Evolutionary conservation across 1,140 invertebrate genomes (phyloP).

Genomic region (Cydia amplana): DNA sequence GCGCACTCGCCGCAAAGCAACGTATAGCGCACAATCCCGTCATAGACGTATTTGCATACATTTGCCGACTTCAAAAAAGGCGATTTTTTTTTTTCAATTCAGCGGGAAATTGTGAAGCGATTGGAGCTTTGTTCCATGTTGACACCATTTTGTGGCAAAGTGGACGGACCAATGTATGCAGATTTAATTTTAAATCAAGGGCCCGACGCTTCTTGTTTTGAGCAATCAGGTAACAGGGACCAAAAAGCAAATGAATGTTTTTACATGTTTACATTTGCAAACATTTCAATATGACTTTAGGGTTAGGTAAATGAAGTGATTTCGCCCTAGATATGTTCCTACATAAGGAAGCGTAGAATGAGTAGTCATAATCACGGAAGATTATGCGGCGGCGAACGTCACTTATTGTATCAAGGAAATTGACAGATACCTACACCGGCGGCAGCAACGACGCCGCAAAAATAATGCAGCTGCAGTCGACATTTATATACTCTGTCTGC

Average conservation of each 20-base stretch:
- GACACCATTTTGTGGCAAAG: neutral
- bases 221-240: neutral
- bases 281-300: too few relatives aligned
- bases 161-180: slow-evolving; percentile 6
- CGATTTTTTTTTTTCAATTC: slow-evolving; percentile 28
- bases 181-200: slow-evolving; percentile 10
- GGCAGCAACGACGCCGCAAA: too few relatives aligned
- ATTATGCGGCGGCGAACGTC: too few relatives aligned
- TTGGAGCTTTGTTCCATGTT: slow-evolving; percentile 17
- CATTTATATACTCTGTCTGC: too few relatives aligned
- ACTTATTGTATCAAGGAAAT: too few relatives aligned
- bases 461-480: too few relatives aligned
- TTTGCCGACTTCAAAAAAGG: slow-evolving; percentile 29
- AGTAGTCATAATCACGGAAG: too few relatives aligned
- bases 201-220: neutral
- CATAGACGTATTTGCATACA: slow-evolving; percentile 30
- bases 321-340: too few relatives aligned
- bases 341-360: too few relatives aligned
- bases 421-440: too few relatives aligned
- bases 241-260: neutral
- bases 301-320: too few relatives aligned
- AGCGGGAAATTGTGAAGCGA: slow-evolving; percentile 18
- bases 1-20: slow-evolving; percentile 8
- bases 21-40: slow-evolving; percentile 8
- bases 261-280: neutral